Base-by-base conservation (phyloP, 2,888 invertebrate species). In the Maniola hyperantus region DNA sequence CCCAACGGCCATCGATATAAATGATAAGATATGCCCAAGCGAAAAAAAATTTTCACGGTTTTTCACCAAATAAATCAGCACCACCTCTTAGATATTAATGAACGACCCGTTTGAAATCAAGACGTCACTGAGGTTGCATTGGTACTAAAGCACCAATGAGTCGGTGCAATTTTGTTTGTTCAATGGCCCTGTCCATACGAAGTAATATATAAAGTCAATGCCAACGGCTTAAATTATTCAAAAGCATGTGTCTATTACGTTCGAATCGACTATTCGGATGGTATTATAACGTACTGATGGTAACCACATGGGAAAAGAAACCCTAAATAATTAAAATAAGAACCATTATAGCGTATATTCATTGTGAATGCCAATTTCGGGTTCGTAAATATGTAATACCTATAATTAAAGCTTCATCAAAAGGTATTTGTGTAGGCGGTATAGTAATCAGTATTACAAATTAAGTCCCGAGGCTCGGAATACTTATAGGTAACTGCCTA, bases 191-290 rank as follows among this genome's bases (percentile, higher is more conserved):
- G n/a, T n/a, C n/a, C n/a, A n/a, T n/a, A n/a, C n/a, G n/a, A n/a
- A n/a, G n/a, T n/a, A n/a, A n/a, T n/a, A n/a, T n/a, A n/a, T n/a
- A n/a, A n/a, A n/a, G n/a, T n/a, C n/a, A n/a, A n/a, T n/a, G n/a
- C 59, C 48, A 60, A 34, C 10, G 26, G 33, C 13, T 60, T 60
- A 34, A 60, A 60, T 60, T 60, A 60, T 60, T 60, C 60, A 60
- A 48, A 60, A 60, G 48, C 60, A 48, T 50, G 60, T 60, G 48
- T 60, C 60, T 60, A 60, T 60, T 60, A 50, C 60, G 48, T 60
- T 48, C 34, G 60, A 36, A 60, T 60, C 60, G 48, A 60, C 60
- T 36, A 34, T 48, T 48, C 34, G 48, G 60, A 60, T 48, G 60
- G 60, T 26, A 60, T 60, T 13, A 60, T 48, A 60, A 55, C 36